These are phyloP conservation scores for Oplegnathus fasciatus DNA, from an alignment of 2,113 vertebrate genomes.

Conservation along the genomic window DNA sequence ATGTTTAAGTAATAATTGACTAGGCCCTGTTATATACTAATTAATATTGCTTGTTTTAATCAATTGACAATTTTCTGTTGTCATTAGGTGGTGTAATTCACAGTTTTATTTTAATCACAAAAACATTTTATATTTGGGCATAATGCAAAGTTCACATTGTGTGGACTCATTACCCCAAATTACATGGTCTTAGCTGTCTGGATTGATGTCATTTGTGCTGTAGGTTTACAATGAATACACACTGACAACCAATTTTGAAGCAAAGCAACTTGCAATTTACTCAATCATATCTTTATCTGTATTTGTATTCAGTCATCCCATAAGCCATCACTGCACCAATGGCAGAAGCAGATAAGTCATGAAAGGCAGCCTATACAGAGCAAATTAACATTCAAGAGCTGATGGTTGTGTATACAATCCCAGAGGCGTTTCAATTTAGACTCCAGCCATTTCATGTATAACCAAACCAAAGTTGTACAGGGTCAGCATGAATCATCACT, in stretches of 20 bases:
- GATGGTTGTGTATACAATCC: constrained; percentile 59
- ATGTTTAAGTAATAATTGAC: neutral
- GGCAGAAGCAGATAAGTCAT: constrained; percentile 45
- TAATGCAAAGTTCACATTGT: constrained; percentile 1
- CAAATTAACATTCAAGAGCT: constrained; percentile 72
- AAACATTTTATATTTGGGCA: neutral
- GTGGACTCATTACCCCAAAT: neutral
- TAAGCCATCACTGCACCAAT: constrained; percentile 45
- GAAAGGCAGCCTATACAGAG: constrained; percentile 47
- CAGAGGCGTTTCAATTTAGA: constrained; percentile 67
- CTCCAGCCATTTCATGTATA: constrained; percentile 56
- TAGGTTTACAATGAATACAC: constrained; percentile 21
- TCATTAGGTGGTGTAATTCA: neutral
- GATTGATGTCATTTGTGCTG: constrained; percentile 15
- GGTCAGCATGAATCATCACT: constrained; percentile 54
- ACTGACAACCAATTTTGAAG: constrained; percentile 16
- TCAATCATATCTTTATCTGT: constrained; percentile 43
- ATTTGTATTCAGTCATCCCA: constrained; percentile 49
- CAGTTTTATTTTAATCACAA: neutral
- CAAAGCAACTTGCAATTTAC: constrained; percentile 28
- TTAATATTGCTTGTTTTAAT: neutral
- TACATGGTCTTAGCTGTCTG: neutral
- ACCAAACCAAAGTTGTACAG: constrained; percentile 45
- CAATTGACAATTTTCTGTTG: neutral
- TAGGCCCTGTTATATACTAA: neutral